A percentile compares a stretch with the other conserved stretches of the same genome.
These are phyloP conservation scores for Hecatera dysodea DNA, from an alignment of 2,888 invertebrate genomes.

Conservation along the genomic window DNA sequence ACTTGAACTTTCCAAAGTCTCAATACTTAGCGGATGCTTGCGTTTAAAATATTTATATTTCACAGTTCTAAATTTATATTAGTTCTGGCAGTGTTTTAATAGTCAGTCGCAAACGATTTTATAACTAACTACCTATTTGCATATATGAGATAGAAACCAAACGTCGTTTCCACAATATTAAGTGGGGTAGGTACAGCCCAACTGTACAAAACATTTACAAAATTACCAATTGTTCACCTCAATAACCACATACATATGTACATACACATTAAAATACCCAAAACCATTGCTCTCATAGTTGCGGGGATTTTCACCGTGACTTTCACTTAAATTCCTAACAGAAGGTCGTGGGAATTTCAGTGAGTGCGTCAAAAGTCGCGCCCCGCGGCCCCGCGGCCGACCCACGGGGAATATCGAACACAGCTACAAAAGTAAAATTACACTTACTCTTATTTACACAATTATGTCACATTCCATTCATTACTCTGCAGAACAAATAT, in stretches of 20 bases:
- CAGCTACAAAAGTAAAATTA: conserved; percentile 16
- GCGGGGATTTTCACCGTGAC: conserved; percentile 7
- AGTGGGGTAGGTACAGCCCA: not conserved
- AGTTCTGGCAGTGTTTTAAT: too few species aligned
- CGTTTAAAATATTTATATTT: too few species aligned
- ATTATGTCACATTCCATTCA: conserved; percentile 27
- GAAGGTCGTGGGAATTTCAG: conserved; percentile 27
- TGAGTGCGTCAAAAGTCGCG: not conserved
- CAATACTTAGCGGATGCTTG: too few species aligned
- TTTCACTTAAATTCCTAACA: conserved; percentile 5
- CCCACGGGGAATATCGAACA: not conserved
- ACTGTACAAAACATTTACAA: not conserved
- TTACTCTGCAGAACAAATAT: not conserved
- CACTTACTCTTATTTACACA: not conserved
- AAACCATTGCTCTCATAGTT: not conserved
- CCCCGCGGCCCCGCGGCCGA: accelerated
- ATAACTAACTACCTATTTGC: too few species aligned
- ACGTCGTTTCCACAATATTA: not conserved
- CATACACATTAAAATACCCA: not conserved
- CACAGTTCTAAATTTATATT: too few species aligned
- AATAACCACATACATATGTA: conserved; percentile 5
- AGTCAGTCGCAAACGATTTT: too few species aligned
- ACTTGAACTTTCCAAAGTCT: too few species aligned
- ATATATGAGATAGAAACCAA: not conserved
- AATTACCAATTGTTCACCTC: not conserved